phyloP scores from a whole-genome alignment of 2,888 invertebrate genomes.

The Aporophyla lueneburgensis region DNA sequence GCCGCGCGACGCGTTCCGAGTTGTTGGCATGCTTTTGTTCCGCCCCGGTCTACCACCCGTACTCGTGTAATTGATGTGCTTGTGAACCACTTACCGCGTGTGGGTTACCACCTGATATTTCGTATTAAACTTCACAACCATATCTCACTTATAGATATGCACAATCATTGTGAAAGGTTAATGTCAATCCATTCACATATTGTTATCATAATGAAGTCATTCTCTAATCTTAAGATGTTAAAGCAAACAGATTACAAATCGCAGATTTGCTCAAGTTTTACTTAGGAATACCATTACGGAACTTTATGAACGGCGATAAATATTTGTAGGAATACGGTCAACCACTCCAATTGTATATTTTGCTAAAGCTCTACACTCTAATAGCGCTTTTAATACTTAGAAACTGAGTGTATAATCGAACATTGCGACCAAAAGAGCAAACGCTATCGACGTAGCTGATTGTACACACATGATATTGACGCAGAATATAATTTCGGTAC shows the following conservation, averaged over 20 bases:
- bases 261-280: constrained; percentile 38
- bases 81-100: constrained; percentile 75
- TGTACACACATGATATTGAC: constrained; percentile 65
- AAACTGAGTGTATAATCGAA: constrained; percentile 42
- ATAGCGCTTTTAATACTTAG: constrained; percentile 31
- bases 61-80: constrained; percentile 76
- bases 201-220: constrained; percentile 39
- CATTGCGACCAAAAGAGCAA: constrained; percentile 7
- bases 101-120: constrained; percentile 54
- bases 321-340: constrained; percentile 59
- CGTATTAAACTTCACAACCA: constrained; percentile 22
- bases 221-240: constrained; percentile 27
- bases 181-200: constrained; percentile 23
- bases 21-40: constrained; percentile 76
- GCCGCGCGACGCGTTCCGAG: constrained; percentile 57
- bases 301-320: constrained; percentile 58
- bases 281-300: constrained; percentile 49
- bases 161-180: not conserved
- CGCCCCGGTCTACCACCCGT: constrained; percentile 68
- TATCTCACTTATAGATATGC: constrained; percentile 4
- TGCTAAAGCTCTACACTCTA: constrained; percentile 18
- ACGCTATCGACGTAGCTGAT: constrained; percentile 50
- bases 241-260: constrained; percentile 41
- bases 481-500: constrained; percentile 74
- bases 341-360: constrained; percentile 55